phyloP scores from a whole-genome alignment of 1,140 invertebrate genomes.

The Drosophila equinoxialis region DNA sequence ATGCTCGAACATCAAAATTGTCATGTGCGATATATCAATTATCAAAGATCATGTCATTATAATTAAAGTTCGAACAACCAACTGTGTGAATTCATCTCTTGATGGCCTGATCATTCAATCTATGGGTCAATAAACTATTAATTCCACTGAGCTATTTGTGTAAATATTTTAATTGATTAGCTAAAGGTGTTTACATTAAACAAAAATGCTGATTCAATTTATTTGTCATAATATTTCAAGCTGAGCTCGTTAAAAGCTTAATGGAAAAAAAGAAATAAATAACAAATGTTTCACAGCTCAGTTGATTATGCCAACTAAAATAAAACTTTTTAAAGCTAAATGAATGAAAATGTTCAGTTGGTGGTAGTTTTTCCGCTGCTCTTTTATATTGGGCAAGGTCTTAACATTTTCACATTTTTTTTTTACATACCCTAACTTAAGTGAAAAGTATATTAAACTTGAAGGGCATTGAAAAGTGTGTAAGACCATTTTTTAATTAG shows the following conservation, averaged over 20 bases:
- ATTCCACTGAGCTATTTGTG: background rate
- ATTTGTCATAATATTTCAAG: background rate
- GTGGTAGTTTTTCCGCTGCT: background rate
- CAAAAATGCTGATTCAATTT: slow-evolving; percentile 1
- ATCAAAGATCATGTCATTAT: no score
- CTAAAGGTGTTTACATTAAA: background rate
- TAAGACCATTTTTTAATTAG: no score
- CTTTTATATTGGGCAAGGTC: background rate
- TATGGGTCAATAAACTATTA: slow-evolving; percentile 5
- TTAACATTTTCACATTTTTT: background rate
- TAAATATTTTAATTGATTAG: slow-evolving; percentile 1
- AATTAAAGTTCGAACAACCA: no score
- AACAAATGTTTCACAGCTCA: background rate
- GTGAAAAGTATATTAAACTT: no score
- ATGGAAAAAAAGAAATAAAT: background rate
- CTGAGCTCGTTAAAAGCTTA: background rate
- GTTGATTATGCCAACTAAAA: background rate
- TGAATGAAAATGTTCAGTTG: background rate
- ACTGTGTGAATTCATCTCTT: no score
- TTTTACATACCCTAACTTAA: no score
- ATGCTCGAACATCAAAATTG: no score
- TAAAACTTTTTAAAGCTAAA: background rate
- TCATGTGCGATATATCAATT: no score
- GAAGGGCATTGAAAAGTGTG: no score
- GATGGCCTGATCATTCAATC: background rate